phyloP scores from a whole-genome alignment of 2,113 vertebrate genomes.

The Connochaetes taurinus region DNA sequence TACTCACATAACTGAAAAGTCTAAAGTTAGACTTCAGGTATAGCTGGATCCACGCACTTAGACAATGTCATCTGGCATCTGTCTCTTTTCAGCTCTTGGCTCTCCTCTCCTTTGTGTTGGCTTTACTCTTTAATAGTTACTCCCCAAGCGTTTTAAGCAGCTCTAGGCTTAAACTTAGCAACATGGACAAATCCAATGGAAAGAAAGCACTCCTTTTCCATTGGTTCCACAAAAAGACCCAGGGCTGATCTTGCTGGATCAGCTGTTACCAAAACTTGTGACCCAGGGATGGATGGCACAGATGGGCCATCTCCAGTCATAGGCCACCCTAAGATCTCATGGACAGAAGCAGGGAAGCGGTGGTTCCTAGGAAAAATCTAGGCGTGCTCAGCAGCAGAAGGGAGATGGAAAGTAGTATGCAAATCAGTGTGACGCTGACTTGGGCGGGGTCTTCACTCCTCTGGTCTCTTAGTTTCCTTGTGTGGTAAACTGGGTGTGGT shows the following conservation, averaged over 20 bases:
- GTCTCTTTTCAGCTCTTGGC: not conserved
- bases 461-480: not conserved
- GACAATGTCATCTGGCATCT: not conserved
- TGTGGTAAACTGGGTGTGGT: not conserved
- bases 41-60: not conserved
- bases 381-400: not conserved
- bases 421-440: not conserved
- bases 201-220: not conserved
- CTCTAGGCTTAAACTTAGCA: not conserved
- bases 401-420: not conserved
- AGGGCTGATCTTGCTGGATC: not conserved
- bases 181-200: not conserved
- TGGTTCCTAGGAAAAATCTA: not conserved
- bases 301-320: not conserved
- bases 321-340: not conserved
- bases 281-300: not conserved
- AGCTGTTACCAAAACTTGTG: not conserved
- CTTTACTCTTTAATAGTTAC: not conserved
- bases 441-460: not conserved
- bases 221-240: not conserved
- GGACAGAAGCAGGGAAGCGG: not conserved
- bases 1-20: conserved; percentile 6
- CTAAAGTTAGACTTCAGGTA: not conserved
- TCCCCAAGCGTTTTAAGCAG: not conserved
- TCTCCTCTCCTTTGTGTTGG: not conserved